Evolutionary conservation across 2,888 invertebrate species (phyloP), one percentile per base, ranked within the genome.

Genomic region (Sinelater perroti): DNA sequence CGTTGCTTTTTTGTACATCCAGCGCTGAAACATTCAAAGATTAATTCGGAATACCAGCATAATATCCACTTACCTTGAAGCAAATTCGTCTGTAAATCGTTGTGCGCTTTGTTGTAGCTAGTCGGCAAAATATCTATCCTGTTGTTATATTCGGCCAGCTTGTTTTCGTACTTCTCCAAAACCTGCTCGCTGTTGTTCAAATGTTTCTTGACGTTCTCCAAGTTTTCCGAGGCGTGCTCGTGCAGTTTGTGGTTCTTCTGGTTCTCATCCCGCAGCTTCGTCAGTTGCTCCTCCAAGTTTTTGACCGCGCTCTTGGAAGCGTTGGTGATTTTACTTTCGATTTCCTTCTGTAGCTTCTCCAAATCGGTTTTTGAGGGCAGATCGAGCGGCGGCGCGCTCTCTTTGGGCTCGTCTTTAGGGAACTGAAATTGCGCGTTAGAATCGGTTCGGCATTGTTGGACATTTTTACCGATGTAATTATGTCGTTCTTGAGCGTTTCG

Each of bases 161-260:
- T 84, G 46, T 79, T 74, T 65, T 85, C 84, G 65, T 83, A 85
- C 65, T 82, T 84, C 60, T 78, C 82, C 24, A 86, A 73, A 1
- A 85, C 72, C 57, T 82, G 80, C 72, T 85, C 84, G 1, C 83
- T 82, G 6, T 82, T 70, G 42, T 75, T 75, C 31, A 84, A 69
- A 60, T 81, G 79, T 7, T 70, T 73, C 57, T 79, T 77, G 17
- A 83, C 72, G 13, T 77, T 74, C 21, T 77, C 78, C 42, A 83
- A 71, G 56, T 77, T 78, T 26, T 76, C 74, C n/a, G 79, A 66
- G 0, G 82, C 74, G 63, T 80, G 78, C 36, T 74, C 73, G 63
- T 80, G 80, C 6, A 82, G 76, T 33, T 80, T 78, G 8, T 77
- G 70, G 26, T 79, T 76, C 52, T 76, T 77, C 16, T 75, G 65